Evolutionary conservation across 2,888 invertebrate genomes (phyloP).

Genomic region (Drosophila mimica): DNA sequence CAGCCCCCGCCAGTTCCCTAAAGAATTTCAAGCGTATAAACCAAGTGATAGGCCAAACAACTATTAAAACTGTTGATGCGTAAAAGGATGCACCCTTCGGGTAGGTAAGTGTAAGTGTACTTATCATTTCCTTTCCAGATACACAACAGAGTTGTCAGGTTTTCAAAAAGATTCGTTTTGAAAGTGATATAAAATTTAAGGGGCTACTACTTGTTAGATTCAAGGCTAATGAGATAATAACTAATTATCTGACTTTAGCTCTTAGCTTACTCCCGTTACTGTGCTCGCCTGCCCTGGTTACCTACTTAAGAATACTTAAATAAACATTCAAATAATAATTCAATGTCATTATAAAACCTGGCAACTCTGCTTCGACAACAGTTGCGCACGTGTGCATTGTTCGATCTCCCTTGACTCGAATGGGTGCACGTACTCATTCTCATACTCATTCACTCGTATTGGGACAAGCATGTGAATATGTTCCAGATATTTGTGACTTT

Average conservation of each 20-base stretch:
- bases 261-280: background rate
- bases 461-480: slow-evolving; percentile 17
- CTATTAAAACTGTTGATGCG: slow-evolving; percentile 72
- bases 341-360: slow-evolving; percentile 6
- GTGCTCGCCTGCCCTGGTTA: background rate
- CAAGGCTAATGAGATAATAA: background rate
- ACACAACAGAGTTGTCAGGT: slow-evolving; percentile 44
- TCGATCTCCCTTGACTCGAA: slow-evolving; percentile 18
- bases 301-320: background rate
- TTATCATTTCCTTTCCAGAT: slow-evolving; percentile 65
- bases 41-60: slow-evolving; percentile 51
- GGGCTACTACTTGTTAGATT: background rate
- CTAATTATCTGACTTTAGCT: background rate
- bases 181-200: background rate
- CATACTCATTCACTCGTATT: background rate
- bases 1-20: slow-evolving; percentile 1
- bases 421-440: background rate
- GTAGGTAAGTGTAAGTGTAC: slow-evolving; percentile 44
- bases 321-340: background rate
- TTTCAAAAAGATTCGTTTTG: background rate
- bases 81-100: slow-evolving; percentile 65
- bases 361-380: slow-evolving; percentile 37
- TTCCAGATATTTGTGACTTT: slow-evolving; percentile 50
- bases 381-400: slow-evolving; percentile 33
- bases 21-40: slow-evolving; percentile 31